These are phyloP conservation scores for Gasteruption jaculator DNA, from an alignment of 2,888 invertebrate species.

Conservation along the genomic window DNA sequence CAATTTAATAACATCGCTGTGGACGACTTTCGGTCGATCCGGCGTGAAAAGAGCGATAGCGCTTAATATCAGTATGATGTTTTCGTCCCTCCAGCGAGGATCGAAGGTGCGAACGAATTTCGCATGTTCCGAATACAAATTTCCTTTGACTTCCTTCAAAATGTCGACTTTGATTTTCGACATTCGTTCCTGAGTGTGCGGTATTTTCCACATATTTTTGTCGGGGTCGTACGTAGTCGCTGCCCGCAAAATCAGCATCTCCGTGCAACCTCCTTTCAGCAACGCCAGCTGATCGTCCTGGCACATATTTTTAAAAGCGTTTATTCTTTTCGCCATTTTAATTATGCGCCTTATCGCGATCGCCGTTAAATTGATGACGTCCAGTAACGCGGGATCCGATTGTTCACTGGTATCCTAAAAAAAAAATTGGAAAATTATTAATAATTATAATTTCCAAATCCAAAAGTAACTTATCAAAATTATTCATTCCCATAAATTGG, in stretches of 20 bases:
- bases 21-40: constrained; percentile 72
- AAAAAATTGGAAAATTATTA: constrained; percentile 11
- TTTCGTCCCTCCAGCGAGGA: constrained; percentile 83
- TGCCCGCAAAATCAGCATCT: constrained; percentile 92
- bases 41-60: constrained; percentile 90
- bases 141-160: constrained; percentile 83
- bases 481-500: neutral
- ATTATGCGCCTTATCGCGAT: constrained; percentile 84
- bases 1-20: constrained; percentile 77
- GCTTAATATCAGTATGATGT: constrained; percentile 84
- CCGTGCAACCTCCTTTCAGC: constrained; percentile 90
- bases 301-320: constrained; percentile 88
- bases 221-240: constrained; percentile 89
- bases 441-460: neutral
- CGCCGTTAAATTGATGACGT: constrained; percentile 86
- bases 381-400: constrained; percentile 68
- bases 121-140: constrained; percentile 84
- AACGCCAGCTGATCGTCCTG: constrained; percentile 89
- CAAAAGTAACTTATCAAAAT: constrained; percentile 9
- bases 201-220: constrained; percentile 87
- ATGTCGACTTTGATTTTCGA: constrained; percentile 83
- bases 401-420: constrained; percentile 41
- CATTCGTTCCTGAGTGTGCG: constrained; percentile 71
- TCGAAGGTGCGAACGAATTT: constrained; percentile 82
- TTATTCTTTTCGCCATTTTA: constrained; percentile 80